phyloP scores from a whole-genome alignment of 2,113 vertebrate genomes.

The Brienomyrus brachyistius region DNA sequence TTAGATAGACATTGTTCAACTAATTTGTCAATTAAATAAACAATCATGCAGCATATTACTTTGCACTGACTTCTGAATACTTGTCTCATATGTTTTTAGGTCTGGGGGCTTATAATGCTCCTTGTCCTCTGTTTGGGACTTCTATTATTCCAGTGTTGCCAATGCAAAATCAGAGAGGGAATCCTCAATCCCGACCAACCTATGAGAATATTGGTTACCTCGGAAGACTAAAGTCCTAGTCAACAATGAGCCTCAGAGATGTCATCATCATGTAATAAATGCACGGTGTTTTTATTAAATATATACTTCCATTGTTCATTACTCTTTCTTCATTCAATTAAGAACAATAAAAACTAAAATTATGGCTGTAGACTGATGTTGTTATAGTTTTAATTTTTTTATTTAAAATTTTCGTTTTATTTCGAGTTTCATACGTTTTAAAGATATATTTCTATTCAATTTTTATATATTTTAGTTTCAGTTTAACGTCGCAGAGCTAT shows the following conservation, averaged over 20 bases:
- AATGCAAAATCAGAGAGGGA: not conserved
- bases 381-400: not conserved
- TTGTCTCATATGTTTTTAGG: not conserved
- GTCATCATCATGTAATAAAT: not conserved
- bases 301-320: not conserved
- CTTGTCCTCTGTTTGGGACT: not conserved
- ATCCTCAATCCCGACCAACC: not conserved
- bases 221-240: not conserved
- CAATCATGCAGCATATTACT: not conserved
- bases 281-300: not conserved
- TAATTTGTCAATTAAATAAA: not conserved
- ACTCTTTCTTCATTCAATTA: not conserved
- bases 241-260: not conserved
- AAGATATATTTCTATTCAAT: too few relatives aligned
- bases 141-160: not conserved
- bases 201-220: rapidly evolving
- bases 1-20: not conserved
- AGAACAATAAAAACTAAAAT: not conserved
- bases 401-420: not conserved
- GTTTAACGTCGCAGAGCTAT: too few relatives aligned
- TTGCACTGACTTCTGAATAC: not conserved
- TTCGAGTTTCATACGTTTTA: too few relatives aligned
- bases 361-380: not conserved
- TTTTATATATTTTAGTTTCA: too few relatives aligned
- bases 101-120: not conserved